Evolutionary conservation across 1,140 invertebrate genomes (phyloP).

Genomic region (Hyles vespertilio): DNA sequence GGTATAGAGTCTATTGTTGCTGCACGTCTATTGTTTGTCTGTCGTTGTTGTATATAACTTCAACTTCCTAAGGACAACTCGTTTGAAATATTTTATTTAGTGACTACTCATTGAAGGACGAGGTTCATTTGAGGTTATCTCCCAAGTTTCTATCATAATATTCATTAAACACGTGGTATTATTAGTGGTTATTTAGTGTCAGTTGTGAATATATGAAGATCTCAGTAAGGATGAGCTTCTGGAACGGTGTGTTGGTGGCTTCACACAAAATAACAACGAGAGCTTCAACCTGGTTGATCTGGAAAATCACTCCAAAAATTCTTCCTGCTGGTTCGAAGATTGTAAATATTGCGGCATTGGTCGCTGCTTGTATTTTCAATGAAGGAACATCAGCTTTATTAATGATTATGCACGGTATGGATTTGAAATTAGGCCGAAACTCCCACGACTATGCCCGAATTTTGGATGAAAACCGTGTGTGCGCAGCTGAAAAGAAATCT

Average conservation of each 20-base stretch:
- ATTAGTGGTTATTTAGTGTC: too few relatives aligned
- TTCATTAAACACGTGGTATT: too few relatives aligned
- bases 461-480: constrained; percentile 1
- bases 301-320: constrained; percentile 13
- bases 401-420: constrained; percentile 6
- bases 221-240: constrained; percentile 8
- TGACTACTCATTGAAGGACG: too few relatives aligned
- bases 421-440: not conserved
- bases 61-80: too few relatives aligned
- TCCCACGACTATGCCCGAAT: constrained; percentile 7
- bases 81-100: too few relatives aligned
- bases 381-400: constrained; percentile 10
- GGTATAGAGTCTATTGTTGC: too few relatives aligned
- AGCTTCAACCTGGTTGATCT: constrained; percentile 11
- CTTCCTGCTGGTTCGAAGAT: constrained; percentile 9
- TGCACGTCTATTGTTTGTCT: too few relatives aligned
- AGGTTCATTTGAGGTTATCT: too few relatives aligned
- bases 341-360: constrained; percentile 5
- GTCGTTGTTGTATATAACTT: too few relatives aligned
- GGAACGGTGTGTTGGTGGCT: constrained; percentile 10
- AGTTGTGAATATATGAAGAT: constrained; percentile 15
- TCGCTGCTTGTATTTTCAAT: constrained; percentile 4
- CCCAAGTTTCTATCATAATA: too few relatives aligned
- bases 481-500: constrained; percentile 8
- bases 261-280: constrained; percentile 14